A percentile compares a stretch with the other conserved stretches of the same genome.
These are phyloP conservation scores for Nixonia krombeini DNA, from an alignment of 1,140 invertebrate genomes.

Conservation along the genomic window DNA sequence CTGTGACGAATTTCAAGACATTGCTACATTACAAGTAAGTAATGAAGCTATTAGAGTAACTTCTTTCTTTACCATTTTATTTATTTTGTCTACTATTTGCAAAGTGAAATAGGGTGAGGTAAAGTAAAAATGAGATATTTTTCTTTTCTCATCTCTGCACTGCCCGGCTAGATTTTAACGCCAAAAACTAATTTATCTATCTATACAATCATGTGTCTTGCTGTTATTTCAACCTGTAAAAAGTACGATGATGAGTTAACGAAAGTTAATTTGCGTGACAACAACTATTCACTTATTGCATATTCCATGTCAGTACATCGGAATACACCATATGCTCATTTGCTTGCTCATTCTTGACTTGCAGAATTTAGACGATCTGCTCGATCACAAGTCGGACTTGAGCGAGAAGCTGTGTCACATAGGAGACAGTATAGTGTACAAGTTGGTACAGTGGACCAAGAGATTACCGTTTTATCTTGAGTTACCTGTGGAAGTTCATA, in stretches of 20 bases:
- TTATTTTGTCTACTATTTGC: not conserved
- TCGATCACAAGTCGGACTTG: slow-evolving; percentile 91
- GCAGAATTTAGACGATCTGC: slow-evolving; percentile 89
- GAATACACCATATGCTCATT: too few species aligned
- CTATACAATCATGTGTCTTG: too few species aligned
- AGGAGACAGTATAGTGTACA: slow-evolving; percentile 95
- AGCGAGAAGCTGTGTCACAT: slow-evolving; percentile 94
- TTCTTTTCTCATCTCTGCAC: too few species aligned
- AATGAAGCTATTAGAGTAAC: not conserved
- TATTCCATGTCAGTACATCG: too few species aligned
- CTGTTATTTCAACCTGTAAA: too few species aligned
- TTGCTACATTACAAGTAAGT: slow-evolving; percentile 83
- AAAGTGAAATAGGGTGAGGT: not conserved
- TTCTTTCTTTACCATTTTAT: not conserved
- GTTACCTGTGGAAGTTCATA: slow-evolving; percentile 94
- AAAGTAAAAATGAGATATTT: not conserved
- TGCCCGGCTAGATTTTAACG: too few species aligned
- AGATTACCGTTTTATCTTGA: slow-evolving; percentile 96
- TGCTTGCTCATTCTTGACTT: too few species aligned
- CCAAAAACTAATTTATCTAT: too few species aligned
- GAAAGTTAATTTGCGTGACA: too few species aligned
- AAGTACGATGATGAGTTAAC: too few species aligned
- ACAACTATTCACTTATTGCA: too few species aligned
- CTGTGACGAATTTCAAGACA: slow-evolving; percentile 96
- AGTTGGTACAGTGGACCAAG: slow-evolving; percentile 98